Evolutionary conservation across 2,797 vertebrate genomes (phyloP).

Genomic region (Gallinago stenura): DNA sequence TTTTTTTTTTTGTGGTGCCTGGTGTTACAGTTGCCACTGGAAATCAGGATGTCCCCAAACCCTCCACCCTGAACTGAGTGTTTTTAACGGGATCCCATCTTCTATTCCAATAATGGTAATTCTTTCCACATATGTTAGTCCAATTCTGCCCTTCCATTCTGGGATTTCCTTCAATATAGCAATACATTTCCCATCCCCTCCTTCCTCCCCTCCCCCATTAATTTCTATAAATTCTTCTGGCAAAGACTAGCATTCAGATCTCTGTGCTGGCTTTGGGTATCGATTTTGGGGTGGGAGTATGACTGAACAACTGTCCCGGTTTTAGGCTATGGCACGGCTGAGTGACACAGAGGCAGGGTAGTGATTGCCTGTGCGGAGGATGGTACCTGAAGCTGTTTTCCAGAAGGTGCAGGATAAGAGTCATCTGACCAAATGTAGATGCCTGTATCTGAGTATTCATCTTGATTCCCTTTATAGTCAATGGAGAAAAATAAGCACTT

Average conservation of each 20-base stretch:
- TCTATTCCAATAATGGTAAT: not conserved
- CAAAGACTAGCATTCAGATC: not conserved
- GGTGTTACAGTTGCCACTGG: not conserved
- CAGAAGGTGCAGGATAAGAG: slow-evolving; percentile 19
- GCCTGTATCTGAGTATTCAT: slow-evolving; percentile 44
- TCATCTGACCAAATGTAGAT: slow-evolving; percentile 31
- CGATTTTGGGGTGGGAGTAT: not conserved
- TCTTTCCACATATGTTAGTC: not conserved
- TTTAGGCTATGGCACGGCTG: not conserved
- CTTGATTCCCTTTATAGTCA: slow-evolving; percentile 44
- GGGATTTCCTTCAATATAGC: not conserved
- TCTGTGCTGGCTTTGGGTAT: not conserved
- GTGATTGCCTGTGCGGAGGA: not conserved
- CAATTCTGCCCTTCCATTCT: not conserved
- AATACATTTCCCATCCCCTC: not conserved
- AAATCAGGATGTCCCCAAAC: not conserved
- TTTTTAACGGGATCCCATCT: not conserved
- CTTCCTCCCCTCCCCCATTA: not conserved
- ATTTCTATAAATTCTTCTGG: not conserved
- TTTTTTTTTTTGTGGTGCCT: not conserved
- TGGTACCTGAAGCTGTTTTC: slow-evolving; percentile 5
- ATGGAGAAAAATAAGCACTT: slow-evolving; percentile 44
- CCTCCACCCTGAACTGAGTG: not conserved
- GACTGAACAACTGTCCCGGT: not conserved
- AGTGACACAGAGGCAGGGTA: not conserved